Evolutionary conservation across 2,888 invertebrate species (phyloP), one percentile per base, ranked within the genome.

Genomic region (Punctoribates punctum): DNA sequence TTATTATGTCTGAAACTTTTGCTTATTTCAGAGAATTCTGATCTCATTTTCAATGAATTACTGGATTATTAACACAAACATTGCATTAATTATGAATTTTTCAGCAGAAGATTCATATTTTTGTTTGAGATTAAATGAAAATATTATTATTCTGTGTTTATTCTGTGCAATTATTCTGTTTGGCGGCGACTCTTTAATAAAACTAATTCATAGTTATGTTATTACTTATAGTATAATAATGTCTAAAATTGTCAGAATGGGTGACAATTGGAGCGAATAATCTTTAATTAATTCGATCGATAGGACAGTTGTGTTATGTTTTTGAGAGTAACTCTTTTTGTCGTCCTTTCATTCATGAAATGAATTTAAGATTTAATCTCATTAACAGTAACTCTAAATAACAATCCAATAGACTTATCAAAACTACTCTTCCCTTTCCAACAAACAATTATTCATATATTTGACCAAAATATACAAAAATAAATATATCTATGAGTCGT

Each of bases 241-340:
- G 15, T 15, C 4, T n/a, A 51, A 15, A 51, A 13, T 15, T 13
- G 5, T 17, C 20, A 57, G 20, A 57, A 57, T 17, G 11, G 57
- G 20, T 57, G 57, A 57, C 57, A 57, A 57, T 57, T 57, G 57
- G 57, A 57, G 57, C 57, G 57, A 57, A 57, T 57, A 57, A 57
- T 57, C 57, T 57, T 57, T 57, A 57, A 57, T 57, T 57, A 57
- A 57, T 57, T 57, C 57, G n/a, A 57, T 57, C 57, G 57, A 57
- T 57, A 57, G 11, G 57, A 57, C 23, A 57, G 42, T 9, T 11
- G 42, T 51, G 11, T 57, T 23, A 15, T n/a, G 51, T n/a, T n/a
- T n/a, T 51, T 51, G 51, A 15, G n/a, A 51, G 34, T 34, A 34
- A 34, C 48, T 17, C 57, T 23, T n/a, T 57, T 57, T 57, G 20